Evolutionary conservation across 2,888 invertebrate species (phyloP), one percentile per base, ranked within the genome.

Genomic region (Melanchra persicariae): DNA sequence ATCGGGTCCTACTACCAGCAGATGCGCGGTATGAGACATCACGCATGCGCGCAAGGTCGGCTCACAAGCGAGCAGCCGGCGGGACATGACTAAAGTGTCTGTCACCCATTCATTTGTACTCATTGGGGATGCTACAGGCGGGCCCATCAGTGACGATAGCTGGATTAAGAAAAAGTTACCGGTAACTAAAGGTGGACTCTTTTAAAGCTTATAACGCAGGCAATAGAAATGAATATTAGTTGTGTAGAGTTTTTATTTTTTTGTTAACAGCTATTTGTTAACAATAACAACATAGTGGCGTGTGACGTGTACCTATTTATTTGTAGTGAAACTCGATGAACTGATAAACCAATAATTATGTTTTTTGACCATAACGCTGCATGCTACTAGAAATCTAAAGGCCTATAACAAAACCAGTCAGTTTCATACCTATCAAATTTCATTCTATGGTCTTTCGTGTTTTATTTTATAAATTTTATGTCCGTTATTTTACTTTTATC

Each of bases 1-100:
- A 12, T 90, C 90, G 0, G 93, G 91, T 1, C 94, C 95, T 2
- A 93, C 71, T 1, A 95, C 63, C 1, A 94, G 85, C 2, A 92
- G 72, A 74, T 94, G 93, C 6, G 87, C 80, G 22, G 74, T 61
- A 10, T 83, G 76, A 0, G 90, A 87, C 7, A 77, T 74, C 3
- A 90, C 77, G 17, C 89, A 88, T 7, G 94, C 94, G 15, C 92
- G 89, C 9, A 94, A 74, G 0, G 87, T 82, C 6, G 89, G 88
- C 72, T 91, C 93, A 52, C 85, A 80, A 8, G 86, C 81, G 0
- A 87, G 75, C 30, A 95, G 86, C 0, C 95, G 91, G 57, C 87
- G 43, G 1, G 93, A 93, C 87, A 92, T 51, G 58, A 84, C 86
- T 70, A 94, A 70, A 0, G 77, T 10, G 45, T 70, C 83, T 6